Evolutionary conservation across 2,888 invertebrate species (phyloP).

Genomic region (Luperina testacea): DNA sequence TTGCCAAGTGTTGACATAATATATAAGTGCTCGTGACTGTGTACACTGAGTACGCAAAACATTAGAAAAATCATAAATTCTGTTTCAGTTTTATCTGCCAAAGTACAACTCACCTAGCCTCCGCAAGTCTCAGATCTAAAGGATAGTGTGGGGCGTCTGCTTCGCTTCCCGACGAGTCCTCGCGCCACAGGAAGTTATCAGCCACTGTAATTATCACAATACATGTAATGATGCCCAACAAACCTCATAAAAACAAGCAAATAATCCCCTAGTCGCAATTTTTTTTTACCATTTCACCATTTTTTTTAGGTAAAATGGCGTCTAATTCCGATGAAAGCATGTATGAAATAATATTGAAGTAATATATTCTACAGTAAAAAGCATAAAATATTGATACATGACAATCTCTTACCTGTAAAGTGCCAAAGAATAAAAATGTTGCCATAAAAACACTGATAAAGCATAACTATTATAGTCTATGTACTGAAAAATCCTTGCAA

Average conservation of each 20-base stretch:
- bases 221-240: constrained; percentile 6
- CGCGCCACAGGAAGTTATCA: constrained; percentile 86
- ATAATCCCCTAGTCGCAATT: constrained; percentile 9
- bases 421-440: constrained; percentile 72
- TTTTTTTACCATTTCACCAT: not conserved
- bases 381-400: constrained; percentile 70
- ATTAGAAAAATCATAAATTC: not conserved
- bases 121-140: constrained; percentile 86
- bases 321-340: constrained; percentile 75
- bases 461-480: constrained; percentile 70
- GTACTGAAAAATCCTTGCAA: constrained; percentile 76
- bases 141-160: constrained; percentile 88
- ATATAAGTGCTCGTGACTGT: no score
- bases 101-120: constrained; percentile 81
- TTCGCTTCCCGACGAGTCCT: constrained; percentile 88
- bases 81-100: no score
- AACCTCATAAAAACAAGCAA: constrained; percentile 41
- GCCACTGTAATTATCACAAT: constrained; percentile 74
- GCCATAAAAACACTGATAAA: constrained; percentile 76
- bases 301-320: constrained; percentile 27
- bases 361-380: constrained; percentile 68
- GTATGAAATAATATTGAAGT: constrained; percentile 80
- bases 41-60: not conserved
- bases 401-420: constrained; percentile 80
- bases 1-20: no score